Percentiles rank a stretch among this genome's conserved stretches.
Conservation (phyloP, 2,797 vertebrate species). For the Cossypha niveicapilla region DNA sequence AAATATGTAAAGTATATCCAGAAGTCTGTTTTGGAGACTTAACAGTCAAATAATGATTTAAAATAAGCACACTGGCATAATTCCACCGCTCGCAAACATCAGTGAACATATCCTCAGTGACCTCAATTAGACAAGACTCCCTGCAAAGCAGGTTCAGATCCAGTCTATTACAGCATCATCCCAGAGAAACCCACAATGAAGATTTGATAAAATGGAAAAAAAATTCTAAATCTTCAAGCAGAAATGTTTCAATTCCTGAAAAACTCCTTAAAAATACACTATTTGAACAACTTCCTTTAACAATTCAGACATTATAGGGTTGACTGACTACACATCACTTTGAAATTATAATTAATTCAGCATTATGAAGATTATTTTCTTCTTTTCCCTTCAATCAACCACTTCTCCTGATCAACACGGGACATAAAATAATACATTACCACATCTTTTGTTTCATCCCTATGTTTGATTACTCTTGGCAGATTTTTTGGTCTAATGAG, state of each 20-base stretch:
- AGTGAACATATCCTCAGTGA: neutral
- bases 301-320: neutral
- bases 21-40: neutral
- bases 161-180: neutral
- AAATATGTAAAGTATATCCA: neutral
- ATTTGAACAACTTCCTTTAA: neutral
- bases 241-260: neutral
- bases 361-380: neutral
- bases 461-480: conserved; percentile 40
- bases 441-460: conserved; percentile 44
- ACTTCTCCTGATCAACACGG: neutral
- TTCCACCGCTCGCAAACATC: neutral
- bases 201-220: neutral
- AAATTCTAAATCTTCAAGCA: neutral
- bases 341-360: neutral
- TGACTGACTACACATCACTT: neutral
- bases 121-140: neutral
- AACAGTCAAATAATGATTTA: neutral
- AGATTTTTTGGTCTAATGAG: conserved; percentile 61
- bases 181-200: neutral
- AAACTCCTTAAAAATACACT: neutral
- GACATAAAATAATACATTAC: conserved; percentile 14
- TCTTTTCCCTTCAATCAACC: neutral
- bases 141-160: neutral
- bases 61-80: neutral